phyloP scores from a whole-genome alignment of 53 echinoderm and acorn worm species.

The Echinarachnius parma region DNA sequence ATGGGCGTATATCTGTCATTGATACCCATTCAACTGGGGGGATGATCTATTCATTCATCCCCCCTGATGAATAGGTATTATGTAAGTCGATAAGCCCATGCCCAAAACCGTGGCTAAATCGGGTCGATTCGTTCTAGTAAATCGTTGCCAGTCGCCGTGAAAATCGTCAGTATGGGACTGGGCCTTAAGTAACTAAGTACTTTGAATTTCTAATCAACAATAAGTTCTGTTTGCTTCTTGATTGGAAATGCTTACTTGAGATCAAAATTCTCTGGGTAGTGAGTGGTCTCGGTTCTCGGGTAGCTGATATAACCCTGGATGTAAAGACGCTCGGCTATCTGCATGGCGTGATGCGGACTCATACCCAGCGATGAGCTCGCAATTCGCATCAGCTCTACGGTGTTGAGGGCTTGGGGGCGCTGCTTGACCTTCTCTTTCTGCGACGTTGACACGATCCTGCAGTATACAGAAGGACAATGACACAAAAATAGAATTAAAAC shows the following conservation, averaged over 20 bases:
- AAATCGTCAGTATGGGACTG: no score
- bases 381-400: slow-evolving; percentile 92
- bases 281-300: slow-evolving; percentile 90
- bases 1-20: no score
- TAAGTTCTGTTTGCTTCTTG: not conserved
- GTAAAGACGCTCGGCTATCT: slow-evolving; percentile 94
- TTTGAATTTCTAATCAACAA: not conserved
- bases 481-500: no score
- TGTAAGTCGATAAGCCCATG: no score
- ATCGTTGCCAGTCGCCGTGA: no score
- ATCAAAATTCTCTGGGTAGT: slow-evolving; percentile 93
- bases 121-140: no score
- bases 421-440: slow-evolving; percentile 88
- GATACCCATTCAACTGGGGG: no score
- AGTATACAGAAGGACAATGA: not conserved
- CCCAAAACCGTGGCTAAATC: no score
- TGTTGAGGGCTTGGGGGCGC: slow-evolving; percentile 91
- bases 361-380: slow-evolving; percentile 87
- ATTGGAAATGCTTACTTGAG: slow-evolving; percentile 63
- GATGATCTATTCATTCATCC: no score
- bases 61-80: no score
- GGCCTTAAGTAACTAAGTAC: no score
- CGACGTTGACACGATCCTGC: slow-evolving; percentile 66
- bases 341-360: slow-evolving; percentile 99
- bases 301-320: slow-evolving; percentile 98